Conservation (phyloP, 1,140 invertebrate genomes). For the Acromyrmex echinatior region DNA sequence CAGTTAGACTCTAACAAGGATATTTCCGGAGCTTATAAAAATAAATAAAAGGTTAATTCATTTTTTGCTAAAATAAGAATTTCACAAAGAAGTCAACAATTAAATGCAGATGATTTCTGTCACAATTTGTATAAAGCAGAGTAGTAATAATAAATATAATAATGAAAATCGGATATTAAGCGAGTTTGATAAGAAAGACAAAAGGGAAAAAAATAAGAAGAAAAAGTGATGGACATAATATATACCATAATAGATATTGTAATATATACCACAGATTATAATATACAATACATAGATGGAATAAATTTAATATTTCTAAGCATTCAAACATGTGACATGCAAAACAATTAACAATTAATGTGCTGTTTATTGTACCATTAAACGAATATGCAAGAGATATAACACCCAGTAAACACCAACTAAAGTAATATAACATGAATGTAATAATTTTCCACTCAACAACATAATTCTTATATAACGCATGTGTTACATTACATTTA, state of each 20-base stretch:
- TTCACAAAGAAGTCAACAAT: background rate
- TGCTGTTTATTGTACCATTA: too few species aligned
- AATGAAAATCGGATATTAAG: background rate
- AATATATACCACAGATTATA: too few species aligned
- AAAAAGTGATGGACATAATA: background rate
- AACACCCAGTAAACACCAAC: too few species aligned
- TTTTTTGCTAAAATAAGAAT: background rate
- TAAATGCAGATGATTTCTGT: background rate
- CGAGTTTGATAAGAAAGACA: background rate
- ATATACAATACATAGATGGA: too few species aligned
- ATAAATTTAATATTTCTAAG: background rate
- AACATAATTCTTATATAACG: too few species aligned
- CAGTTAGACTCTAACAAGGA: background rate
- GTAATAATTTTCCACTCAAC: too few species aligned
- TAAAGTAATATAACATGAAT: too few species aligned
- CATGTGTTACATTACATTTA: too few species aligned
- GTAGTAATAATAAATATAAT: background rate
- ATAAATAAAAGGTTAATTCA: background rate
- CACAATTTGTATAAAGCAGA: background rate
- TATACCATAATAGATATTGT: too few species aligned
- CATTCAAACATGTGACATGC: background rate
- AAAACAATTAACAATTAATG: background rate
- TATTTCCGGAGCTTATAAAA: background rate
- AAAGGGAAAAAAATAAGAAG: background rate
- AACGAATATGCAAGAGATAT: too few species aligned